A percentile compares a stretch with the other conserved stretches of the same genome.
These are phyloP conservation scores for Sarcophaga variegata DNA, from an alignment of 2,888 invertebrate species.

Conservation along the genomic window DNA sequence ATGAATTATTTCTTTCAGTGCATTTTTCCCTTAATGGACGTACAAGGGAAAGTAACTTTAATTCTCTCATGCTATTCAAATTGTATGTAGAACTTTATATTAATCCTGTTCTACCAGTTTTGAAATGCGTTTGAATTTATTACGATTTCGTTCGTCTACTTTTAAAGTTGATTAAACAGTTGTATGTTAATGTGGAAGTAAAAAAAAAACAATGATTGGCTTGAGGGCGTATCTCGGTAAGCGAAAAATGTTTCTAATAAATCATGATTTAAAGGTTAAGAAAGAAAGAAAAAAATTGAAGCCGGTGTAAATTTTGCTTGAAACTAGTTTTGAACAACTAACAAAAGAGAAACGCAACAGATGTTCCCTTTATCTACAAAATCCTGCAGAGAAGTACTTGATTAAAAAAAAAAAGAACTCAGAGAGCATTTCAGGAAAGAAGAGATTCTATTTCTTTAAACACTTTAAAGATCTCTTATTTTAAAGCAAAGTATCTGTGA, in stretches of 20 bases:
- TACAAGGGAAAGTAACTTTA: background rate
- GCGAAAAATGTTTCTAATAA: constrained; percentile 8
- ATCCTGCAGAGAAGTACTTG: background rate
- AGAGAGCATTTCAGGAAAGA: constrained; percentile 11
- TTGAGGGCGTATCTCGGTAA: constrained; percentile 42
- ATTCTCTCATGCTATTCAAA: background rate
- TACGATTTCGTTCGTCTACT: background rate
- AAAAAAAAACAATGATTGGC: background rate
- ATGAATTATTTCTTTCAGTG: too few species aligned
- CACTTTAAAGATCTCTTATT: constrained; percentile 8
- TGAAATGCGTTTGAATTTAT: background rate
- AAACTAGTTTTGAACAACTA: constrained; percentile 56
- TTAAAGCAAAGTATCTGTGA: constrained; percentile 26
- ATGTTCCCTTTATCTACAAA: background rate
- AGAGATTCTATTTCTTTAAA: constrained; percentile 8
- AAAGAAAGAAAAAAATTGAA: constrained; percentile 4
- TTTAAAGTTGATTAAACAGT: background rate
- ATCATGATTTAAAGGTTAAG: constrained; percentile 58
- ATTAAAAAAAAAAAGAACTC: background rate
- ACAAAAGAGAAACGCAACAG: background rate
- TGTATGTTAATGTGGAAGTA: constrained; percentile 26
- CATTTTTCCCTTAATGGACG: background rate
- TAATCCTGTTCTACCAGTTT: constrained; percentile 39
- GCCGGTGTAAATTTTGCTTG: constrained; percentile 46
- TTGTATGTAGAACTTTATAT: constrained; percentile 1